Base-by-base conservation (phyloP, 2,113 vertebrate species). In the Scytalopus superciliaris region DNA sequence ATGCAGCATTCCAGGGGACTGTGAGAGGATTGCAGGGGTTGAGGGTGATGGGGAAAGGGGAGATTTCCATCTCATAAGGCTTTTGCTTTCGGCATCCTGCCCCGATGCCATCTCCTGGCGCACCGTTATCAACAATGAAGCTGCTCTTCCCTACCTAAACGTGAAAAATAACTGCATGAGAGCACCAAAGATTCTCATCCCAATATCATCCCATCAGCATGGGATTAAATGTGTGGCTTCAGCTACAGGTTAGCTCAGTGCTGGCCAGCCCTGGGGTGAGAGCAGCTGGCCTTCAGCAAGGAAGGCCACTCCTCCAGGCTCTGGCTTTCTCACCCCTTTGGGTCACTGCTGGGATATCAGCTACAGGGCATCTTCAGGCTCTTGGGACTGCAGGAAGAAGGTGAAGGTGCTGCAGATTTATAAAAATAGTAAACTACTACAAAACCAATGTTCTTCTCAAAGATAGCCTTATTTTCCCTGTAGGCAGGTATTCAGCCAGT, bases 1-100 rank as follows among this genome's bases (percentile, higher is more conserved):
- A 92, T 95, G 81, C 73, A 60, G 94, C 96, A 82, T 96, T 97
- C 93, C 83, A 52, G 94, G 91, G 70, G 50, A 80, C 89, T 86
- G 73, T 88, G 93, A 94, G 30, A 90, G 94, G 76, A 90, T 83
- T 6, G 25, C 87, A 95, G 95, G 81, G 76, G 69, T 76, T 81
- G 75, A 69, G 69, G 83, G 67, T 87, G 70, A 33, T 25, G 82
- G 56, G 85, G 70, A 82, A 91, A 95, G 49, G 82, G 78, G 89
- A 82, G 37, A 84, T 31, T 87, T 94, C 63, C 22, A 63, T 90
- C 70, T 78, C 30, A 35, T 62, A 47, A 75, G 53, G 84, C 72
- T 96, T 92, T 84, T 11, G 8, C 22, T 97, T 94, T 64, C 76
- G 87, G 89, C 87, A 79, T 31, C 66, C 74, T 70, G 50, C 73